Percentiles rank a stretch among this genome's conserved stretches.
These are phyloP conservation scores for Morpho achilles DNA, from an alignment of 2,888 invertebrate species.

Conservation along the genomic window DNA sequence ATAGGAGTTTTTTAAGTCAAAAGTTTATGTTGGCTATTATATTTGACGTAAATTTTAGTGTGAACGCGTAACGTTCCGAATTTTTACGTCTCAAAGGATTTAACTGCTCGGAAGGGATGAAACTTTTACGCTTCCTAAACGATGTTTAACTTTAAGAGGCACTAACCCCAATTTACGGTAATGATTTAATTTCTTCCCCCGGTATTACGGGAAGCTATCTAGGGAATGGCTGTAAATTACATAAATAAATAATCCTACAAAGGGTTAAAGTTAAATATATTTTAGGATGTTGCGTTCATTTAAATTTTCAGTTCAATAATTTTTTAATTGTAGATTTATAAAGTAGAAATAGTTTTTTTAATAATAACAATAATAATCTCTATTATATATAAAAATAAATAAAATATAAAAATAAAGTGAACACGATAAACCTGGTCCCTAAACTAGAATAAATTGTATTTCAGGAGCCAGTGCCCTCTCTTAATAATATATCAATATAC, in stretches of 20 bases:
- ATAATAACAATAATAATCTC: too few species aligned
- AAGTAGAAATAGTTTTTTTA: too few species aligned
- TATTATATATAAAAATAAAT: too few species aligned
- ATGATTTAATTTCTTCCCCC: slow-evolving; percentile 37
- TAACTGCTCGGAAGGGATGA: slow-evolving; percentile 31
- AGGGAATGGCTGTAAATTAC: slow-evolving; percentile 16
- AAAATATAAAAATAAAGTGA: too few species aligned
- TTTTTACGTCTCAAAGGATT: slow-evolving; percentile 27
- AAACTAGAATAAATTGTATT: not conserved
- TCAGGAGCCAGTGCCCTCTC: not conserved
- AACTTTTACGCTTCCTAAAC: slow-evolving; percentile 34
- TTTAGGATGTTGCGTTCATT: too few species aligned
- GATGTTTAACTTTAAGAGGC: slow-evolving; percentile 39
- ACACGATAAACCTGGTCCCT: too few species aligned
- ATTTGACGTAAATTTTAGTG: not conserved
- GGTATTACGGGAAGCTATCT: slow-evolving; percentile 25
- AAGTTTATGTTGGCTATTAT: too few species aligned
- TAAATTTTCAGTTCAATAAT: too few species aligned
- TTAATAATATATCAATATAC: not conserved
- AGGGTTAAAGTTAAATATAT: slow-evolving; percentile 1
- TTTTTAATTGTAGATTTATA: too few species aligned
- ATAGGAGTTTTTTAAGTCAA: too few species aligned
- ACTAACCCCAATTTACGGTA: slow-evolving; percentile 40
- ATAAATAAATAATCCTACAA: slow-evolving; percentile 12
- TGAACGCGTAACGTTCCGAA: slow-evolving; percentile 3